Base-by-base conservation (phyloP, 2,888 invertebrate genomes). In the Tenthredo amoena region DNA sequence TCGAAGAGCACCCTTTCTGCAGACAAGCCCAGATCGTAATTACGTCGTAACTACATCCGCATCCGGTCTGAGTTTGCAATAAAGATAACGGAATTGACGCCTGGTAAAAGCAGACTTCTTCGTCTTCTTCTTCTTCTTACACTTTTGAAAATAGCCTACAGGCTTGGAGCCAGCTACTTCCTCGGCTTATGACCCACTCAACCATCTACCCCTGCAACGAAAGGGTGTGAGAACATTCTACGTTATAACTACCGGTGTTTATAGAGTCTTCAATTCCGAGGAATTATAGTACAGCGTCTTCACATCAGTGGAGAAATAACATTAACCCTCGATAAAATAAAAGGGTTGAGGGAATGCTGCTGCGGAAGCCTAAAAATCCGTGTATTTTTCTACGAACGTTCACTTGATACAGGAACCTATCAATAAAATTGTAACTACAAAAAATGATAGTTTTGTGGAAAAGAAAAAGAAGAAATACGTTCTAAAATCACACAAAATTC, bases 1-100 rank as follows among this genome's bases (percentile, higher is more conserved):
- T 77, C 77, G 55, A 55, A 77, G 50, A 62, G 21, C 79, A 62
- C 21, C 21, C 37, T 62, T 58, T 84, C 62, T 62, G 84, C 58
- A 58, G 84, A 26, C 84, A 31, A 72, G 62, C 74, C 74, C 84
- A 72, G 84, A 58, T 76, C 26, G 76, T 74, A 74, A 62, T 74
- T 81, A 62, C 81, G 62, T 21, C 81, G 81, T 81, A 81, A 81
- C 81, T 84, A 87, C 87, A 87, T 87, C 85, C 86, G 87, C 85
- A 87, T 87, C 88, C 88, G 87, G 87, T 37, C 79, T 72, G 62
- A 87, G 81, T 79, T 85, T 84, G 88, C 88, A 87, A 89, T 88
- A 87, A 89, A 90, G 90, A 90, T 90, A 90, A 87, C 89, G 89
- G 89, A 90, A 89, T 88, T 88, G 88, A 89, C 88, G 88, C 86